phyloP scores from a whole-genome alignment of 2,797 vertebrate genomes.

The Glyptemys insculpta region DNA sequence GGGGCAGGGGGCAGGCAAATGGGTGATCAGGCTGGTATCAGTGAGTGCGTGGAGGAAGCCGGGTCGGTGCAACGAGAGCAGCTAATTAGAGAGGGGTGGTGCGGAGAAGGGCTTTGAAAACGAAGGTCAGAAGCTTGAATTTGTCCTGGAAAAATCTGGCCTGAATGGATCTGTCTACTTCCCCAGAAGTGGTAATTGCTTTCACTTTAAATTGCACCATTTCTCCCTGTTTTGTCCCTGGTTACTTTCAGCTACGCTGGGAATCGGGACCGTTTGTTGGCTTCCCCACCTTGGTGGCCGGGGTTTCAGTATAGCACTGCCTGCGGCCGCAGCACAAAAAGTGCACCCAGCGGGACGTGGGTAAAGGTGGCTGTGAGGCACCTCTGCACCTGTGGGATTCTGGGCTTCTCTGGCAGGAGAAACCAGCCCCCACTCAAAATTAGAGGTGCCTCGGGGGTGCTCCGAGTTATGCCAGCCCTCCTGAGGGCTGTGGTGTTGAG shows the following conservation, averaged over 20 bases:
- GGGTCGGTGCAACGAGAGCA: background rate
- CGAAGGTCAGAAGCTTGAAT: background rate
- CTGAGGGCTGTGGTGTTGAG: background rate
- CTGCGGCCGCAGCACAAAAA: background rate
- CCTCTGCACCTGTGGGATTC: background rate
- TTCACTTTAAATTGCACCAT: background rate
- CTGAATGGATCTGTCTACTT: background rate
- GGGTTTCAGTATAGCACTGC: background rate
- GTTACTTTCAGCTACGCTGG: background rate
- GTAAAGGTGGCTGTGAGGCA: background rate
- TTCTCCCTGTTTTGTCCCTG: background rate
- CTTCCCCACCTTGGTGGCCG: background rate
- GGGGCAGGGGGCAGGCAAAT: too few relatives aligned
- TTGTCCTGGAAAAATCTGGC: background rate
- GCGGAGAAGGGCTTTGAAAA: background rate
- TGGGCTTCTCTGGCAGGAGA: background rate
- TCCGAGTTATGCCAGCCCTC: background rate
- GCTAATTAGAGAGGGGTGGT: background rate
- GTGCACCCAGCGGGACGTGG: too few relatives aligned
- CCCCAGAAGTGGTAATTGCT: background rate
- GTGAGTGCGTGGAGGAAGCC: background rate
- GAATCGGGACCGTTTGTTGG: background rate
- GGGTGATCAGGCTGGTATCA: background rate
- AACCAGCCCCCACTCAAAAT: background rate
- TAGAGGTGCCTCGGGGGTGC: background rate